Percentiles rank a stretch among this genome's conserved stretches.
phyloP scores from a whole-genome alignment of 2,888 invertebrate genomes.

The Pinctada fucata region DNA sequence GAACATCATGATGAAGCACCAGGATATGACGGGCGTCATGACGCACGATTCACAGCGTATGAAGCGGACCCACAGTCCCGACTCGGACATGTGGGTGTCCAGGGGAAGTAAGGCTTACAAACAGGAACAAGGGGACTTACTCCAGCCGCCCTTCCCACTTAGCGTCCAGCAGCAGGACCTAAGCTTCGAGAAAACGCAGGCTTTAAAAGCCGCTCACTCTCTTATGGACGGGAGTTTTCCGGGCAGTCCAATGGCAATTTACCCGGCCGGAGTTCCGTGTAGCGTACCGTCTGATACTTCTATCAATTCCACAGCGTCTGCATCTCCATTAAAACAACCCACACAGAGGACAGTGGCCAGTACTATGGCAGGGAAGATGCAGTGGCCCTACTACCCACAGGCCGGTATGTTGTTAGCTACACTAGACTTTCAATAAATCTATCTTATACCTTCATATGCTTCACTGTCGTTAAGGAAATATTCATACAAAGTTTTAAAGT shows the following conservation, averaged over 20 bases:
- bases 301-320: background rate
- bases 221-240: background rate
- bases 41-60: constrained; percentile 32
- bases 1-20: constrained; percentile 38
- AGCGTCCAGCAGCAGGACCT: background rate
- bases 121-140: constrained; percentile 16
- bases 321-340: background rate
- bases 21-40: background rate
- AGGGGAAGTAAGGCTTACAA: constrained; percentile 21
- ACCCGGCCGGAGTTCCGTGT: constrained; percentile 13
- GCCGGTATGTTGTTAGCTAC: constrained; percentile 30
- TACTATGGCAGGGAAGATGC: constrained; percentile 21
- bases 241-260: constrained; percentile 5
- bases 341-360: background rate
- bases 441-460: no score
- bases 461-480: no score
- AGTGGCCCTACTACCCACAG: constrained; percentile 50
- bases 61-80: constrained; percentile 52
- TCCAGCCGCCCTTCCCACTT: constrained; percentile 47
- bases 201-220: background rate
- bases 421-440: no score
- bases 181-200: background rate
- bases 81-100: constrained; percentile 21
- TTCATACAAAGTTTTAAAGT: no score
- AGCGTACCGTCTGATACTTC: background rate